Evolutionary conservation across 1,140 invertebrate species (phyloP), one percentile per base, ranked within the genome.

Genomic region (Cryptotermes secundus): DNA sequence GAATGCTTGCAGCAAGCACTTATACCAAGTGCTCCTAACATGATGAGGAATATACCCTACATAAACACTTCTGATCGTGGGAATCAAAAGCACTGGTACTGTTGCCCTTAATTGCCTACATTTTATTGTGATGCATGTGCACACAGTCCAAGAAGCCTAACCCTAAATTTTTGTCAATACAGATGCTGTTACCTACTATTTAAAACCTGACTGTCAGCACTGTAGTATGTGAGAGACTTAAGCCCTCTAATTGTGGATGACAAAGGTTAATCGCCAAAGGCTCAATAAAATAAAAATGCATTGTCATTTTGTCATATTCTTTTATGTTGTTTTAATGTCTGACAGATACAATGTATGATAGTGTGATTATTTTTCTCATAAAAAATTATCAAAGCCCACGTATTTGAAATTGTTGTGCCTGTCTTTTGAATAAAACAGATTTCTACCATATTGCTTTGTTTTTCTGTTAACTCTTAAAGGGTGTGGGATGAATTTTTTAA

Each of bases 371-470:
- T 72, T 72, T 72, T 72, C 59, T 72, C 59, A 31, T 14, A 72
- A 72, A 26, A 31, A n/a, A 7, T 72, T n/a, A 72, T 72, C 59
- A 72, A n/a, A 72, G 59, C 26, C 59, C 59, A 72, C 59, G 31
- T 72, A 72, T 72, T 72, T n/a, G n/a, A 72, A 26, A 72, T 72
- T 72, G 59, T 72, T 72, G 14, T 72, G 59, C 59, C 53, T 72
- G 59, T 72, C 59, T 49, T 49, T 72, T 72, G n/a, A 72, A 72
- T 72, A 72, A 72, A 72, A n/a, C 59, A 72, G 59, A 72, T 72
- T 72, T 31, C 59, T n/a, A 72, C n/a, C 59, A n/a, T 31, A 12
- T 14, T 31, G 59, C 31, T n/a, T 72, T 72, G 59, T 72, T 72
- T 72, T 72, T 6, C 38, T 49, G 22, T 49, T 49, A 49, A 49